Conservation (phyloP, 2,888 invertebrate genomes). For the Pimpla rufipes region DNA sequence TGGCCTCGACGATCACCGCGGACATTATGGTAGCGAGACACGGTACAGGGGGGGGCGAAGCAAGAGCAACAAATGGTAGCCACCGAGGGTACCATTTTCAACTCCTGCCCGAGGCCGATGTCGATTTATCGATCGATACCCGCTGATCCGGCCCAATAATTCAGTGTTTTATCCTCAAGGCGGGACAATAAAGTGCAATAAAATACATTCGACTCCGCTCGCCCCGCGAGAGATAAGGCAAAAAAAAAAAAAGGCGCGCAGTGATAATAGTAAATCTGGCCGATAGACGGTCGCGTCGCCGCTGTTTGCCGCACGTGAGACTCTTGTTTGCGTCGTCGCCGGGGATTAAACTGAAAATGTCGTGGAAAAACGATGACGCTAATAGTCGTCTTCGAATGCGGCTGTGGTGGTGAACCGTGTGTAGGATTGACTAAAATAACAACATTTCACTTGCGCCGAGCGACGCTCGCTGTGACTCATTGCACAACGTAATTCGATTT, state of each 20-base stretch:
- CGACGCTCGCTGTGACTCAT: background rate
- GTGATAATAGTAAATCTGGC: background rate
- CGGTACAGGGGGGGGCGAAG: background rate
- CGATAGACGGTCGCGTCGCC: background rate
- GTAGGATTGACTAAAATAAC: background rate
- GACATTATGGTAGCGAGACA: constrained; percentile 12
- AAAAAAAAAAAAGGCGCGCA: constrained; percentile 13
- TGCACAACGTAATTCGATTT: background rate
- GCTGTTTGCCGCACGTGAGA: background rate
- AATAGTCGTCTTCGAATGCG: background rate
- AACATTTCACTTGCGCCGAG: background rate
- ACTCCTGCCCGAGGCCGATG: constrained; percentile 27
- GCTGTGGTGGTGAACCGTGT: background rate
- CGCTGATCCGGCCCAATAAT: constrained; percentile 42
- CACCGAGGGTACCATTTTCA: constrained; percentile 14
- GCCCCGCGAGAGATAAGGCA: constrained; percentile 1
- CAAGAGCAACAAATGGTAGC: constrained; percentile 11
- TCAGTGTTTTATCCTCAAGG: constrained; percentile 13
- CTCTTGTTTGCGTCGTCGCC: background rate
- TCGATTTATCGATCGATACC: constrained; percentile 47
- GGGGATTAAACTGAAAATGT: background rate
- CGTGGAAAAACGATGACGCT: background rate
- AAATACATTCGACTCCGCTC: background rate
- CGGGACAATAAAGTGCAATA: constrained; percentile 22
- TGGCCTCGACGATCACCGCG: constrained; percentile 17